phyloP scores from a whole-genome alignment of 2,113 vertebrate species.

The Rhabdomys dilectus region DNA sequence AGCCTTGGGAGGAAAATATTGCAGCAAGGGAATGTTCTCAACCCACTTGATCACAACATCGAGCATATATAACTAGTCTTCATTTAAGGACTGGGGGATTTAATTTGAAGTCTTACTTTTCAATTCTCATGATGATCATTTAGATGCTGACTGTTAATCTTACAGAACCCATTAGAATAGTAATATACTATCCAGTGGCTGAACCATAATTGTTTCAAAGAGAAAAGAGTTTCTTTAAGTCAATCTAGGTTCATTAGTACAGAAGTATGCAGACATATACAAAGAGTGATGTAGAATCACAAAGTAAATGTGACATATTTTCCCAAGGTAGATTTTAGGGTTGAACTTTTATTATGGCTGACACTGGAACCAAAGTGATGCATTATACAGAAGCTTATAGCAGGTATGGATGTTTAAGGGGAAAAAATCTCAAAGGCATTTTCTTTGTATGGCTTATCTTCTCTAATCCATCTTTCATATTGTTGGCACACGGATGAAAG shows the following conservation, averaged over 20 bases:
- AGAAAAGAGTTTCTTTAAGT: background rate
- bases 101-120: constrained; percentile 42
- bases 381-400: background rate
- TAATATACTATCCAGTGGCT: background rate
- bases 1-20: background rate
- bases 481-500: background rate
- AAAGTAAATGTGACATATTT: background rate
- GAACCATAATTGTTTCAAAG: background rate
- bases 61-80: background rate
- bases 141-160: background rate
- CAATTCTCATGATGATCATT: background rate
- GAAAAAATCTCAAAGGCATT: background rate
- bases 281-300: background rate
- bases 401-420: background rate
- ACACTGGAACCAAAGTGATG: constrained; percentile 12
- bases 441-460: background rate
- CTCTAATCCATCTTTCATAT: background rate
- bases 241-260: background rate
- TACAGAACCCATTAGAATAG: background rate
- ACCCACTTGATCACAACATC: background rate
- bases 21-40: background rate
- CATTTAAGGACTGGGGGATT: constrained; percentile 4
- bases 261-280: background rate
- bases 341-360: constrained; percentile 37
- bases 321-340: constrained; percentile 31